Conservation (phyloP, 2,888 invertebrate species). For the Drosophila niveifrons region DNA sequence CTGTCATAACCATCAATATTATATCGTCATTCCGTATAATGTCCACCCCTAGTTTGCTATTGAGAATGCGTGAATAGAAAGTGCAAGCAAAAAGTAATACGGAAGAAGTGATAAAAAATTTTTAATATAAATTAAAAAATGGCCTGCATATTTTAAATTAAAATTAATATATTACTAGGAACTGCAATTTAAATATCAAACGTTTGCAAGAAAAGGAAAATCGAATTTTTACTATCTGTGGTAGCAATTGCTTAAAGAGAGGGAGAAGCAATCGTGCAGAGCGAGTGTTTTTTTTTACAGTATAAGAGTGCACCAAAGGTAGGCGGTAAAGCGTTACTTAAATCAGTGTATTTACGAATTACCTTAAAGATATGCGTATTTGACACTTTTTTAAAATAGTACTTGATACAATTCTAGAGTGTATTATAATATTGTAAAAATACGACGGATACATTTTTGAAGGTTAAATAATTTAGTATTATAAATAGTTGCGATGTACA, state of each 20-base stretch:
- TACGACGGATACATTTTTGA: background rate
- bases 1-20: background rate
- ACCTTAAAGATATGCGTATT: background rate
- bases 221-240: background rate
- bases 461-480: background rate
- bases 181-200: background rate
- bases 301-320: background rate
- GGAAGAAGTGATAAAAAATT: background rate
- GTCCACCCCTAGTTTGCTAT: background rate
- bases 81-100: background rate
- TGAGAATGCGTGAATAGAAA: background rate
- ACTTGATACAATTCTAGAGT: background rate
- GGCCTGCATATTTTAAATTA: background rate
- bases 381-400: background rate
- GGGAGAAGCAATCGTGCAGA: background rate
- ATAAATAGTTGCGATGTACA: background rate
- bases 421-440: background rate
- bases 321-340: background rate
- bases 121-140: background rate
- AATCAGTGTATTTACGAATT: background rate
- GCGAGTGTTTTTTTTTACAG: conserved; percentile 2
- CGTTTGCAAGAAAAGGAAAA: too few species aligned
- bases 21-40: background rate
- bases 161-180: background rate
- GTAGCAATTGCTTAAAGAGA: background rate